phyloP scores from a whole-genome alignment of 2,113 vertebrate species.

The Chaetodon auriga region DNA sequence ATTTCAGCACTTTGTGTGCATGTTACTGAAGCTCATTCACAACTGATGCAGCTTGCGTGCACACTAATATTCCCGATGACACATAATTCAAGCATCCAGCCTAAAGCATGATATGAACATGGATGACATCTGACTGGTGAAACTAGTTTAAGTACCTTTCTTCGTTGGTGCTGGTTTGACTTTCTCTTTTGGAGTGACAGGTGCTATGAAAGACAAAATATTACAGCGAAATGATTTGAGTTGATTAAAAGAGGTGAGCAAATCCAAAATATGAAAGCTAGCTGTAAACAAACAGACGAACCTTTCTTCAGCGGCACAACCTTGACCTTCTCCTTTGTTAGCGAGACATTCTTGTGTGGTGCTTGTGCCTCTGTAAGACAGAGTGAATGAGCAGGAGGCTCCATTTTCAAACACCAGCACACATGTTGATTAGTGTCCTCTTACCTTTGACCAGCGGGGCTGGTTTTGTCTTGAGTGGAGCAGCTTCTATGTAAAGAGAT shows the following conservation, averaged over 20 bases:
- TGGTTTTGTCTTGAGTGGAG: conserved; percentile 53
- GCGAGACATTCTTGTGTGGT: conserved; percentile 57
- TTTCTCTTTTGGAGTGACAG: conserved; percentile 62
- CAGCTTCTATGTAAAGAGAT: conserved; percentile 32
- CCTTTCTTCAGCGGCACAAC: conserved; percentile 70
- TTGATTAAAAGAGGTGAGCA: background rate
- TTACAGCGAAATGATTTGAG: background rate
- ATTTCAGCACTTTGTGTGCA: background rate
- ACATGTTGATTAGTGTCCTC: background rate
- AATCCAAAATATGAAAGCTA: background rate
- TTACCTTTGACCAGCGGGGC: conserved; percentile 52
- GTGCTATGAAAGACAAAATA: conserved; percentile 29
- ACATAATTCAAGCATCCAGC: background rate
- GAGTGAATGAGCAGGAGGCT: background rate
- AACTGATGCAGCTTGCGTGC: background rate
- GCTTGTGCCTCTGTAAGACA: conserved; percentile 48
- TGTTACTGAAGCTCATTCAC: background rate
- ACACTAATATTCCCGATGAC: background rate
- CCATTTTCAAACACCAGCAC: background rate
- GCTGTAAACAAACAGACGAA: conserved; percentile 7
- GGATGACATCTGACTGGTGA: background rate
- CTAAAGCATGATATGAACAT: background rate
- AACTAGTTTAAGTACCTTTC: conserved; percentile 54
- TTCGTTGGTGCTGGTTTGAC: conserved; percentile 52
- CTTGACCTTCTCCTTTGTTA: conserved; percentile 69